Conservation (phyloP, 2,113 vertebrate species). For the Rhinolophus sinicus region DNA sequence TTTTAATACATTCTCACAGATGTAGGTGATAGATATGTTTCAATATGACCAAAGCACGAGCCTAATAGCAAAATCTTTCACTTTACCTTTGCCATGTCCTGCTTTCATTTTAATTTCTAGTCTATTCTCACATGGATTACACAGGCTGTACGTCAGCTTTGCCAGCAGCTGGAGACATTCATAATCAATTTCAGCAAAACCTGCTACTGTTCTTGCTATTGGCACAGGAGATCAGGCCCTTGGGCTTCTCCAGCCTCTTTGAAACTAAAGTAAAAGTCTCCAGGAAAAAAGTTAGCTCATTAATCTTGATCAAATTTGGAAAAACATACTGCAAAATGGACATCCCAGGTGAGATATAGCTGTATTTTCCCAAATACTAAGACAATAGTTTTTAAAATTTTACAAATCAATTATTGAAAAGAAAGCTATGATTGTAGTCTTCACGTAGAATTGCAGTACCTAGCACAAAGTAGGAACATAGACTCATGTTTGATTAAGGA, state of each 20-base stretch:
- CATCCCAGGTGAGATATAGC: background rate
- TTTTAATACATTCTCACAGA: slow-evolving; percentile 86
- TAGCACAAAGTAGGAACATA: background rate
- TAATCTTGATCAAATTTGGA: slow-evolving; percentile 13
- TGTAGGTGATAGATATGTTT: slow-evolving; percentile 81
- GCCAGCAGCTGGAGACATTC: slow-evolving; percentile 55
- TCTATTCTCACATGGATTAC: slow-evolving; percentile 74
- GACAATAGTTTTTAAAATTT: background rate
- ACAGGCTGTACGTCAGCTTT: slow-evolving; percentile 68
- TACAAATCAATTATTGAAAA: background rate
- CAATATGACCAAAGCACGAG: slow-evolving; percentile 84
- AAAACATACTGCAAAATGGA: background rate
- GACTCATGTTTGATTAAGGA: background rate
- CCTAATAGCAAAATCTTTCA: slow-evolving; percentile 83
- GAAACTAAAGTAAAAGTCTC: background rate
- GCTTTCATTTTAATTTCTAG: slow-evolving; percentile 83
- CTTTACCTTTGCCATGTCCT: slow-evolving; percentile 79
- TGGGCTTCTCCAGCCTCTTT: background rate
- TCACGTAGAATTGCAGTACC: background rate
- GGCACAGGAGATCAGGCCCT: background rate
- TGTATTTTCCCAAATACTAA: background rate
- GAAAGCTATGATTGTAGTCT: background rate
- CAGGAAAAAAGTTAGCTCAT: slow-evolving; percentile 36
- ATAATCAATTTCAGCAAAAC: slow-evolving; percentile 75
- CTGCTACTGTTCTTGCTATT: slow-evolving; percentile 48